A percentile compares a stretch with the other conserved stretches of the same genome.
Evolutionary conservation across 2,113 vertebrate genomes (phyloP).

Genomic region (Myocastor coypus): DNA sequence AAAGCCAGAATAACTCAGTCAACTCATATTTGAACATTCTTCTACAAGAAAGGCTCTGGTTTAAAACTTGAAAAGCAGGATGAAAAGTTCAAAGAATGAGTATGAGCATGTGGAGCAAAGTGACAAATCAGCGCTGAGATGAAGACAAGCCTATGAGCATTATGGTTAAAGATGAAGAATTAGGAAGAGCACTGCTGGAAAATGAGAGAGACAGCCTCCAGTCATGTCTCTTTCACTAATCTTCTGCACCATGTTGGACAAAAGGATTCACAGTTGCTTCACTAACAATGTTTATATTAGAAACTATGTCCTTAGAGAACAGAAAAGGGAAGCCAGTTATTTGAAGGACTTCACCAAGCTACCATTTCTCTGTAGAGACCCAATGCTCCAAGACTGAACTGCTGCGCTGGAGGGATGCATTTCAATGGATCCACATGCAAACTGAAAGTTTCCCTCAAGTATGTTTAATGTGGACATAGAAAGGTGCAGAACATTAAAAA

Average conservation of each 20-base stretch:
- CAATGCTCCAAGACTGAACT: background rate
- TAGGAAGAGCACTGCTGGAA: conserved; percentile 17
- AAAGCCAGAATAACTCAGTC: conserved; percentile 36
- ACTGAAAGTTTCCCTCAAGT: background rate
- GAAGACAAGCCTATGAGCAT: background rate
- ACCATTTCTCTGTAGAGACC: background rate
- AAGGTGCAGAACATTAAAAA: background rate
- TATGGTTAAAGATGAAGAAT: background rate
- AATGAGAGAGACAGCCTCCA: background rate
- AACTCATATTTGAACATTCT: conserved; percentile 26
- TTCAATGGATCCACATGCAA: background rate
- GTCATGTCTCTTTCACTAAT: background rate
- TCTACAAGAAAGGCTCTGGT: conserved; percentile 12
- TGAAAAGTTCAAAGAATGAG: background rate
- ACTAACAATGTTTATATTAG: background rate
- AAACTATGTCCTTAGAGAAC: background rate
- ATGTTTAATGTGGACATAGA: background rate
- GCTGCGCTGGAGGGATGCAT: background rate
- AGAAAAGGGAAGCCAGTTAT: background rate
- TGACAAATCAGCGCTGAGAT: background rate
- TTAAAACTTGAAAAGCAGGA: background rate
- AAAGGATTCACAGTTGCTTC: background rate
- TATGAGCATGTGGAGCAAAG: background rate
- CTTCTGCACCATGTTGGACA: background rate
- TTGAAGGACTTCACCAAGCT: background rate